Base-by-base conservation (phyloP, 1,140 invertebrate genomes). In the Trissolcus basalis region DNA sequence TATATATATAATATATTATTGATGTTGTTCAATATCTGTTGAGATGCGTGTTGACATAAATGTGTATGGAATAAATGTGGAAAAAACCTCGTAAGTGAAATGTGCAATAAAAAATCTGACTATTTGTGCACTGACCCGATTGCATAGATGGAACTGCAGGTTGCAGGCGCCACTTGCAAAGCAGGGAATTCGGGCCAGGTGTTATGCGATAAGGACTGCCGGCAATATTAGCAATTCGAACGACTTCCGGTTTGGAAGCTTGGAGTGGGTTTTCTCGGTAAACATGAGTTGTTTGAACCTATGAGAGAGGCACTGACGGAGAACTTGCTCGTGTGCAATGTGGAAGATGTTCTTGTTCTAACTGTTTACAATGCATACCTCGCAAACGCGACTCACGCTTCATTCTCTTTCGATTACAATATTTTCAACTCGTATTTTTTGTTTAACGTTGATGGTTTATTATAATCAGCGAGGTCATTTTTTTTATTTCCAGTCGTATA, bases 221-320 rank as follows among this genome's bases (percentile, higher is more conserved):
- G 71, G 65, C 15, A 67, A 55, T 79, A 87, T 87, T 87, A 85
- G 82, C 85, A 84, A 86, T 87, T 86, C 84, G 83, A 87, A 86
- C 72, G 75, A 78, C 80, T 87, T 86, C 86, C 86, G 85, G 84
- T 78, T 74, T 81, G 71, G 63, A 68, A 67, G 64, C 41, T 67
- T 43, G 12, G 11, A 44, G 65, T 51, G 58, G 32, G 61, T 47
- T 64, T 53, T 73, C 41, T 64, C 76, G 67, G 59, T 80, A 65
- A 44, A 44, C 80, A 80, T 73, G 80, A 85, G 85, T 87, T 85
- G 78, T 77, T 83, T 86, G 83, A 85, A 86, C 85, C 80, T 81
- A 55, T n/a, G n/a, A 73, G 19, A 1, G 27, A 80, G 74, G 78
- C 77, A 70, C 61, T 80, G 27, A 55, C 73, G 80, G 68, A 77